Base-by-base conservation (phyloP, 2,797 vertebrate species). In the Chelmon rostratus region DNA sequence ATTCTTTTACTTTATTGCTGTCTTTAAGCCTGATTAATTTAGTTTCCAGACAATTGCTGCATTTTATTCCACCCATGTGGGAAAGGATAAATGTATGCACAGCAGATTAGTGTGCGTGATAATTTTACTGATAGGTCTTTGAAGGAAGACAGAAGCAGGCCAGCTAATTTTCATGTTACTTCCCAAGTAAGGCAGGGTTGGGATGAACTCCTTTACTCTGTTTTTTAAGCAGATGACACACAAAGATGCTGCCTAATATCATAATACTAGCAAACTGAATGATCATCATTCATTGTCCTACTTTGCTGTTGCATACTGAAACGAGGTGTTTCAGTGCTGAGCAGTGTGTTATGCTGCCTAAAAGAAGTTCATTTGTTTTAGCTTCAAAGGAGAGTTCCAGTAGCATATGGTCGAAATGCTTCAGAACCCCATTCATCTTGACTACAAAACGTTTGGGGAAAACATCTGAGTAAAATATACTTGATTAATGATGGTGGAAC, bases 1-100 rank as follows among this genome's bases (percentile, higher is more conserved):
- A 77, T 77, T 66, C 31, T 66, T 78, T 79, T 68, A 25, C 65
- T 80, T 87, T 67, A 81, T 82, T 84, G 75, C 76, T 67, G 71
- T 85, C 71, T 87, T 90, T 82, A 83, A 81, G 50, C 76, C 40
- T 82, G 62, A 87, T 87, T 89, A 68, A 89, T 83, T 86, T 70
- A 77, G 57, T 80, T 90, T 80, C 59, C 71, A 70, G 83, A 76
- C 65, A 77, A 81, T 73, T 78, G 73, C 50, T 81, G 67, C 15
- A 86, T 88, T 81, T 84, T 78, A 81, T 82, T 89, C 67, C 54
- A 82, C 44, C 81, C 73, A 78, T 77, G 69, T 81, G 74, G 58
- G 58, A 81, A 54, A 81, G 49, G 37, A 78, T 81, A 78, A 85
- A 81, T 75, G 73, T 69, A 86, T 50, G 59, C 82, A 63, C 25